Conservation (phyloP, 1,140 invertebrate genomes). For the Pseudomyrmex pallidus region DNA sequence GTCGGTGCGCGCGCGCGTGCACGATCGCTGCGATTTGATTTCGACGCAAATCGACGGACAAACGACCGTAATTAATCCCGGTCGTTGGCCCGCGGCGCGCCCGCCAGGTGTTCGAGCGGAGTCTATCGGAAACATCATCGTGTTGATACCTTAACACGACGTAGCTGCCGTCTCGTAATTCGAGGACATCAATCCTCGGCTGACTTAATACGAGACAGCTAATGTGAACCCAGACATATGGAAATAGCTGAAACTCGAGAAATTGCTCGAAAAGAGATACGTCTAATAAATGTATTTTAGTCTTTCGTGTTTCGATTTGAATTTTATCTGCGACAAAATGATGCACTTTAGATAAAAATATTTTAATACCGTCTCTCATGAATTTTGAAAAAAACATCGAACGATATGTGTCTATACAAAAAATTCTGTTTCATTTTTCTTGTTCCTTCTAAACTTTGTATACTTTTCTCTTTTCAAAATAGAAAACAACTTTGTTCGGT, state of each 20-base stretch:
- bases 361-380: background rate
- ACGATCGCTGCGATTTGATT: conserved; percentile 76
- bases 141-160: conserved; percentile 49
- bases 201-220: conserved; percentile 25
- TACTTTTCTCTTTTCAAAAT: background rate
- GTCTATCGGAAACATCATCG: conserved; percentile 59
- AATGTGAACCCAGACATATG: conserved; percentile 9
- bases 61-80: conserved; percentile 82
- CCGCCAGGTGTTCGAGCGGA: conserved; percentile 41
- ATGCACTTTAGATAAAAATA: background rate
- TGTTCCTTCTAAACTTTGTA: background rate
- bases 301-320: background rate
- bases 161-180: conserved; percentile 22
- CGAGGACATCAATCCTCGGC: conserved; percentile 16
- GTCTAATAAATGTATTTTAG: background rate
- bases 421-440: background rate
- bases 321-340: background rate
- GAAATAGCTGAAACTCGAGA: background rate
- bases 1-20: background rate
- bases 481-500: background rate
- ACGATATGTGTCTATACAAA: background rate
- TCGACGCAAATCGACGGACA: conserved; percentile 77
- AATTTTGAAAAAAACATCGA: background rate
- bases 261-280: background rate
- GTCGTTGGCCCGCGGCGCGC: conserved; percentile 51